Percentiles rank a stretch among this genome's conserved stretches.
These are phyloP conservation scores for Oostethus manadensis DNA, from an alignment of 2,113 vertebrate species.

Conservation along the genomic window DNA sequence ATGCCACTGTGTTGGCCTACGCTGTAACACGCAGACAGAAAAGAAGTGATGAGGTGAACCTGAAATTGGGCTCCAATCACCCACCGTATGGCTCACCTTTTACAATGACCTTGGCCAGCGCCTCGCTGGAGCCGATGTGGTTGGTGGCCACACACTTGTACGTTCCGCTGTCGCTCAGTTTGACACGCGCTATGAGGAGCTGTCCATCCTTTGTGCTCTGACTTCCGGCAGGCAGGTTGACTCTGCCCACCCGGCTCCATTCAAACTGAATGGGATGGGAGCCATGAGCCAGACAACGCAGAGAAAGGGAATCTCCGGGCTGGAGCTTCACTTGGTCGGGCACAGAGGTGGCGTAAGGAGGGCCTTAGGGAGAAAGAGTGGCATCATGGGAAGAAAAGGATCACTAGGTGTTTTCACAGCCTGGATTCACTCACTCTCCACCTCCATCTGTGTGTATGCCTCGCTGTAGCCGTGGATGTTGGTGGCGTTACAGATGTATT, in stretches of 20 bases:
- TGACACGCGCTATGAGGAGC: constrained; percentile 62
- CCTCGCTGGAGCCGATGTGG: constrained; percentile 76
- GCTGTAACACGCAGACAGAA: constrained; percentile 27
- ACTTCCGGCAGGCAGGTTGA: constrained; percentile 51
- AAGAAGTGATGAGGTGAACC: not conserved
- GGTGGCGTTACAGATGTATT: constrained; percentile 96
- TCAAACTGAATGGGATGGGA: constrained; percentile 79
- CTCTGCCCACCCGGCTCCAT: constrained; percentile 77
- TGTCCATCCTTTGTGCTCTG: constrained; percentile 56
- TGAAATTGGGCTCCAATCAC: not conserved
- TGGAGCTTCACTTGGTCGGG: constrained; percentile 67
- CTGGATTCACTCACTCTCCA: constrained; percentile 81
- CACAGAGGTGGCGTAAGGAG: constrained; percentile 84
- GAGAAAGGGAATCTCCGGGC: constrained; percentile 65
- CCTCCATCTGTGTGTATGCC: constrained; percentile 81
- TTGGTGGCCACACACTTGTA: constrained; percentile 88
- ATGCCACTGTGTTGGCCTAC: constrained; percentile 1
- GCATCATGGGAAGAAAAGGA: not conserved
- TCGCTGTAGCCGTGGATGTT: constrained; percentile 76
- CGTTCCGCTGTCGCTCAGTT: constrained; percentile 68
- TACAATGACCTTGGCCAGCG: constrained; percentile 70
- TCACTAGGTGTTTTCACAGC: not conserved
- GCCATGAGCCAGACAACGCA: constrained; percentile 91
- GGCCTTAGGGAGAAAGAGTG: constrained; percentile 62
- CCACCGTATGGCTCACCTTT: constrained; percentile 69